Percentiles rank a stretch among this genome's conserved stretches.
phyloP scores from a whole-genome alignment of 2,113 vertebrate genomes.

The Cheirogaleus medius region DNA sequence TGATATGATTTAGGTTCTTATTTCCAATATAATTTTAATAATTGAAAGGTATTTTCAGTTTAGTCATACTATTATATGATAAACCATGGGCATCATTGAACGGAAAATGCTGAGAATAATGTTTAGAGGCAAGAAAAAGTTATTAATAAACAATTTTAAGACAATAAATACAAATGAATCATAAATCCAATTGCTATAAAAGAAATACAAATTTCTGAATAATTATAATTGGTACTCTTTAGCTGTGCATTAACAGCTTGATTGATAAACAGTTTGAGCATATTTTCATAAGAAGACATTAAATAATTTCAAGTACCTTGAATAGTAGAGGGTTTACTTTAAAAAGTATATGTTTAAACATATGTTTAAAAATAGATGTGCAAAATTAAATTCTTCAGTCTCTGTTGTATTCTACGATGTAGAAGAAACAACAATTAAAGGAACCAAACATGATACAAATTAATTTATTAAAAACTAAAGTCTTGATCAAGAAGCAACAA shows the following conservation, averaged over 20 bases:
- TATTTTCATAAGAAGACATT: not conserved
- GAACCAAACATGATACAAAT: not conserved
- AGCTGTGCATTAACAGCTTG: not conserved
- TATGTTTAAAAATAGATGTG: not conserved
- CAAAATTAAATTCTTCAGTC: not conserved
- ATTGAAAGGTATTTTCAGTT: slow-evolving; percentile 3
- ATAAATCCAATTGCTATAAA: not conserved
- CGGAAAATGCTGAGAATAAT: slow-evolving; percentile 28
- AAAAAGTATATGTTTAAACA: not conserved
- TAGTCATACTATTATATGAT: not conserved
- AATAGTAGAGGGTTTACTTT: not conserved
- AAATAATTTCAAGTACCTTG: not conserved
- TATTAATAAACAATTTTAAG: not conserved
- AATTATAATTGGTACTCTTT: not conserved
- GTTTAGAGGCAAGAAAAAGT: not conserved
- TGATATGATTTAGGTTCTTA: not conserved
- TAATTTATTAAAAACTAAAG: slow-evolving; percentile 27
- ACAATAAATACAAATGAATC: not conserved
- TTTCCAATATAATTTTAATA: not conserved
- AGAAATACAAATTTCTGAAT: not conserved
- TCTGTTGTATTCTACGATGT: not conserved
- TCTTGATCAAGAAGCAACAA: not conserved
- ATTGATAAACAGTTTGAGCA: not conserved
- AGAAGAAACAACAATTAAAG: not conserved
- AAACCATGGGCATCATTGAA: not conserved